Base-by-base conservation (phyloP, 2,113 vertebrate genomes). In the Arenaria interpres region DNA sequence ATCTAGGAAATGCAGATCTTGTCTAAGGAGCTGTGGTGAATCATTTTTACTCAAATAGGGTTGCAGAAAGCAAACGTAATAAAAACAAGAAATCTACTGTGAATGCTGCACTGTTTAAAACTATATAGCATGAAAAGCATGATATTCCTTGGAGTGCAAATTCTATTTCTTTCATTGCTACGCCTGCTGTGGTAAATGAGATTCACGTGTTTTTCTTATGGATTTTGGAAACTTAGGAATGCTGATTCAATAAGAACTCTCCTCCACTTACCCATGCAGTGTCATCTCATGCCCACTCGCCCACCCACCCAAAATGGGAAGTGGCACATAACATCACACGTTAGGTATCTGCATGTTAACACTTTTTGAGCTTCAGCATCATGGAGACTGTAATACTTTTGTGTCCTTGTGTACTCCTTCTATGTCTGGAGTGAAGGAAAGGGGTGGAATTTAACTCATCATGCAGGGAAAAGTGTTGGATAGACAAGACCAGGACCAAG, bases 271-370 rank as follows among this genome's bases (percentile, higher is more conserved):
- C 7, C 5, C 14, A 6, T 9, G 10, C 5, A 43, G 5, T 83
- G 35, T 41, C 45, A 41, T 32, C 23, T 88, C 41, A 66, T 33
- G 27, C 14, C 7, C 14, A 54, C 4, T 3, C 9, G 51, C 5
- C 3, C 7, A 60, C 17, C 12, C 17, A 79, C 7, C 4, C 13
- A 20, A 46, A 10, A 17, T 46, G 43, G 62, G n/a, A 63, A 73
- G 71, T 28, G 14, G 4, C 62, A 48, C 14, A 6, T n/a, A 56
- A 28, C 9, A 16, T 0, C 2, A 1, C 10, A 8, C 15, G 48
- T 62, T 24, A 57, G 14, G 8, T 30, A 11, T 18, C 59, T 84
- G 4, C 9, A 8, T 5, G 6, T 59, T 76, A 25, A 25, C 1
- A 1, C 11, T 10, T 32, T 32, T 75, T 46, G 14, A 75, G 32